Percentiles rank a stretch among this genome's conserved stretches.
phyloP scores from a whole-genome alignment of 2,797 vertebrate genomes.

The Siniperca obscura region DNA sequence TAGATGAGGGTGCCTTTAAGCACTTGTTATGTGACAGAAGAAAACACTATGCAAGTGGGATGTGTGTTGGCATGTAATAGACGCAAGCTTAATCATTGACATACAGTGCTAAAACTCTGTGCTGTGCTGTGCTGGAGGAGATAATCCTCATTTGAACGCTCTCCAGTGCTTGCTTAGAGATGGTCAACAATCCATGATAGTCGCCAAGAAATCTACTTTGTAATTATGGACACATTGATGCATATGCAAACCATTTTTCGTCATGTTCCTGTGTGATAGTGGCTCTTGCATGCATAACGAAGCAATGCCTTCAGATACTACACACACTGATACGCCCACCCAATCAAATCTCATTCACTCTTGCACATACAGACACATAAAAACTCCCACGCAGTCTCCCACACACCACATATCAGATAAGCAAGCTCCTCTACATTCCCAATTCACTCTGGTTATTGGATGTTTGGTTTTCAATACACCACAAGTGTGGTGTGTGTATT shows the following conservation, averaged over 20 bases:
- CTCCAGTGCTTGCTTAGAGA: conserved; percentile 72
- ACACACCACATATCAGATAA: conserved; percentile 79
- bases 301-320: conserved; percentile 66
- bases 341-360: conserved; percentile 80
- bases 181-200: conserved; percentile 76
- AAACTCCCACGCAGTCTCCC: conserved; percentile 61
- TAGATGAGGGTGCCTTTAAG: conserved; percentile 42
- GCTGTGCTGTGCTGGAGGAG: conserved; percentile 77
- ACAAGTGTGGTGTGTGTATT: conserved; percentile 62
- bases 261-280: conserved; percentile 77
- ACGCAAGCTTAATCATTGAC: conserved; percentile 78
- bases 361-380: conserved; percentile 55
- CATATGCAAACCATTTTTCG: conserved; percentile 73
- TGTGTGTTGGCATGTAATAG: conserved; percentile 71
- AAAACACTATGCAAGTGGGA: conserved; percentile 56
- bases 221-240: conserved; percentile 79
- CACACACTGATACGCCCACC: conserved; percentile 76
- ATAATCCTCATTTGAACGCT: conserved; percentile 79
- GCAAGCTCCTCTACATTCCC: conserved; percentile 61
- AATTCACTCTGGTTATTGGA: conserved; percentile 79
- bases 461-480: conserved; percentile 75
- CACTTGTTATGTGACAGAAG: conserved; percentile 45
- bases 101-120: conserved; percentile 72
- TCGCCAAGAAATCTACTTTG: conserved; percentile 78
- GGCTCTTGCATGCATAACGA: conserved; percentile 69